phyloP scores from a whole-genome alignment of 2,888 invertebrate species.

The Epistrophella euchroma region DNA sequence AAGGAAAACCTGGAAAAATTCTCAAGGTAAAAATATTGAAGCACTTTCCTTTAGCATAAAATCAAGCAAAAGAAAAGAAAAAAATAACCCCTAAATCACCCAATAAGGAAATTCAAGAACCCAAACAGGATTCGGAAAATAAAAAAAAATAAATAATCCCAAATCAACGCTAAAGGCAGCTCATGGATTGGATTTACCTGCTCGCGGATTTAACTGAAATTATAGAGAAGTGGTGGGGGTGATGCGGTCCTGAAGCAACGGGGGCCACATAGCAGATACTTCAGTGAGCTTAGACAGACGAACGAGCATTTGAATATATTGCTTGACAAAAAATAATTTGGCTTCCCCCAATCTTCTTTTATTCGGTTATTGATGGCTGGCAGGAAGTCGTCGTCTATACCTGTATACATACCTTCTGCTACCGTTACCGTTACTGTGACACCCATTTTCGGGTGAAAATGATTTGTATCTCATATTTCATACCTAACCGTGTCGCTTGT shows the following conservation, averaged over 20 bases:
- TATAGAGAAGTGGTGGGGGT: background rate
- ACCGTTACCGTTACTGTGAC: slow-evolving; percentile 16
- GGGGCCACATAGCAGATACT: slow-evolving; percentile 7
- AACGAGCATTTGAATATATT: slow-evolving; percentile 56
- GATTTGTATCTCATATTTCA: slow-evolving; percentile 59
- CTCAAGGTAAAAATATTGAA: slow-evolving; percentile 6
- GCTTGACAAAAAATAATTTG: slow-evolving; percentile 41
- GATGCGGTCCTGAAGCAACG: background rate
- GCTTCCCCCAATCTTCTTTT: background rate
- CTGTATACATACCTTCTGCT: background rate
- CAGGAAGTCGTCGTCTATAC: slow-evolving; percentile 13
- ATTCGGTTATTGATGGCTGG: slow-evolving; percentile 47
- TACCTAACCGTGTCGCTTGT: slow-evolving; percentile 56
- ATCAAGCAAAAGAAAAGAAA: background rate
- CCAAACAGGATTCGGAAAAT: slow-evolving; percentile 32
- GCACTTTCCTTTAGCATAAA: background rate
- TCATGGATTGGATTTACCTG: slow-evolving; percentile 46
- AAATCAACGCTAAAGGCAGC: slow-evolving; percentile 48
- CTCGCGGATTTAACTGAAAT: slow-evolving; percentile 20
- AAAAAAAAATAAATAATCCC: slow-evolving; percentile 34
- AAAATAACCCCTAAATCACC: slow-evolving; percentile 23
- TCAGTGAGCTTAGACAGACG: slow-evolving; percentile 25
- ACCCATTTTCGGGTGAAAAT: slow-evolving; percentile 25
- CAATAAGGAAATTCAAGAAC: slow-evolving; percentile 42
- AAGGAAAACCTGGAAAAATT: slow-evolving; percentile 3